Evolutionary conservation across 2,888 invertebrate species (phyloP).

Genomic region (Ectemnius continuus): DNA sequence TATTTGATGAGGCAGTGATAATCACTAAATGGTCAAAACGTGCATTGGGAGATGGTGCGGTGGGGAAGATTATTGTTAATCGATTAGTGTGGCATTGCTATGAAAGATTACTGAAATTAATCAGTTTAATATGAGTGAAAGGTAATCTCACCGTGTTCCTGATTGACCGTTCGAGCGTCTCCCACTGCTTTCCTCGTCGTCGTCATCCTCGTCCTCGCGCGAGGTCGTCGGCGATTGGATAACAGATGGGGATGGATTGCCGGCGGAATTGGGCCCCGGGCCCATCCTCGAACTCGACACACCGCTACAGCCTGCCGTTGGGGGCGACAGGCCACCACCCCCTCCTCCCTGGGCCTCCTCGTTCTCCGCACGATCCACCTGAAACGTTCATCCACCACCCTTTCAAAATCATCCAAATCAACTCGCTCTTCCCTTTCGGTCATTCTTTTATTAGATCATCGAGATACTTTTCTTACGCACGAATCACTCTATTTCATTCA

Average conservation of each 20-base stretch:
- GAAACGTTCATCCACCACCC: conserved; percentile 18
- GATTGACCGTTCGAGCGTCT: conserved; percentile 71
- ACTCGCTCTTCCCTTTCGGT: too few relatives aligned
- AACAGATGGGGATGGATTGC: conserved; percentile 75
- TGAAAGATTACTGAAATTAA: too few relatives aligned
- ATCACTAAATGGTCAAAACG: too few relatives aligned
- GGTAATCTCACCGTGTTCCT: conserved; percentile 71
- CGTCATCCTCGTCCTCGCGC: conserved; percentile 82
- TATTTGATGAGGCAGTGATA: too few relatives aligned
- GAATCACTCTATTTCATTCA: not conserved
- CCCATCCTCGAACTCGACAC: conserved; percentile 76
- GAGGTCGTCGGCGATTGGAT: conserved; percentile 83
- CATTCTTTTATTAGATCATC: too few relatives aligned
- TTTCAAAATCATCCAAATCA: not conserved
- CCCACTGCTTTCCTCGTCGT: conserved; percentile 80
- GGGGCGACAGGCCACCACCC: conserved; percentile 71
- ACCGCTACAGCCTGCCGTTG: conserved; percentile 67
- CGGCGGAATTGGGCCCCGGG: conserved; percentile 75
- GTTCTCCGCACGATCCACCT: conserved; percentile 77
- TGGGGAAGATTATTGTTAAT: too few relatives aligned
- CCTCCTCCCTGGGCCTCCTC: conserved; percentile 69
- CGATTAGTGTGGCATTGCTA: too few relatives aligned
- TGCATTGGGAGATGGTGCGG: too few relatives aligned
- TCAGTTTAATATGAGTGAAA: too few relatives aligned
- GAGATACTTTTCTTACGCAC: conserved; percentile 4